Conservation (phyloP, 2,888 invertebrate species). For the Drepana falcataria region DNA sequence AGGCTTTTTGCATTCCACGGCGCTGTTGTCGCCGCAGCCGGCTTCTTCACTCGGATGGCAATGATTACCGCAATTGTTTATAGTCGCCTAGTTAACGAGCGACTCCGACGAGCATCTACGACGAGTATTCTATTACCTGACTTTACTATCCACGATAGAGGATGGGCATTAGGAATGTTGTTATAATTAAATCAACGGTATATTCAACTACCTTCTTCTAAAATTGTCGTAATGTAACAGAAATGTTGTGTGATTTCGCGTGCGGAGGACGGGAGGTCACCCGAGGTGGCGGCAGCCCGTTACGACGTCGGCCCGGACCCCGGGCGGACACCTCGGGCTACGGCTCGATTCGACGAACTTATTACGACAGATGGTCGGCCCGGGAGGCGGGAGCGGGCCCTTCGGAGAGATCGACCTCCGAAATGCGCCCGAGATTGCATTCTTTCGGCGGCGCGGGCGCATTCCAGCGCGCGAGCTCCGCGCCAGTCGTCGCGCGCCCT, state of each 20-base stretch:
- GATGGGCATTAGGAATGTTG: too few species aligned
- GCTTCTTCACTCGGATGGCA: conserved; percentile 40
- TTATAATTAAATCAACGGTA: too few species aligned
- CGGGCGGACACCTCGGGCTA: conserved; percentile 58
- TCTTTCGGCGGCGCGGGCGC: conserved; percentile 79
- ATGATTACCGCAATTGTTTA: conserved; percentile 51
- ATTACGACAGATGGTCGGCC: conserved; percentile 75
- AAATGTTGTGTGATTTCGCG: conserved; percentile 54
- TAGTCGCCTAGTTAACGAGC: conserved; percentile 33
- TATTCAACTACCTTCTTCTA: neutral
- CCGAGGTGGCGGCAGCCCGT: conserved; percentile 42
- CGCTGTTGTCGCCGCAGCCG: conserved; percentile 35
- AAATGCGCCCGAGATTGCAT: conserved; percentile 80
- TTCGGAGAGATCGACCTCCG: conserved; percentile 78
- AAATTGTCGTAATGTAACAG: conserved; percentile 9
- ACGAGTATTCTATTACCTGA: conserved; percentile 14
- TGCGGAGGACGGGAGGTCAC: conserved; percentile 54
- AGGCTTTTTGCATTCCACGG: conserved; percentile 55
- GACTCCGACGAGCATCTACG: conserved; percentile 13
- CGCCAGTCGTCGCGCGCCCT: conserved; percentile 77
- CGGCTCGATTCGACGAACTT: conserved; percentile 77
- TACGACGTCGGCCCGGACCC: conserved; percentile 48
- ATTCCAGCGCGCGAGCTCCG: conserved; percentile 75
- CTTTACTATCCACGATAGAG: conserved; percentile 11
- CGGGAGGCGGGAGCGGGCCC: conserved; percentile 72